Base-by-base conservation (phyloP, 2,797 vertebrate species). In the Bucorvus abyssinicus region DNA sequence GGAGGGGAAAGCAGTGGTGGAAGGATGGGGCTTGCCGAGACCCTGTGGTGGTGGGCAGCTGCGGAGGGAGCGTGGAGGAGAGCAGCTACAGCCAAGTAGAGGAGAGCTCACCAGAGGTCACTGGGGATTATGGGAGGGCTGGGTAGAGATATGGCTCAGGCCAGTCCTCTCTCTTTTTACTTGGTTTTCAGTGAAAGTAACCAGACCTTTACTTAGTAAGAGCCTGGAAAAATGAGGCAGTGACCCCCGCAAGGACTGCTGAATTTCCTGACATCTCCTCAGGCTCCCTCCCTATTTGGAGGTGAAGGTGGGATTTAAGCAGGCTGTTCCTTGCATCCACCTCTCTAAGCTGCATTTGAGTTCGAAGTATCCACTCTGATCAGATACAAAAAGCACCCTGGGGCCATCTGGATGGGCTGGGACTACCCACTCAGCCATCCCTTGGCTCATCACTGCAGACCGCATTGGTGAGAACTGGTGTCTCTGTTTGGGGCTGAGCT, bases 391-490 rank as follows among this genome's bases (percentile, higher is more conserved):
- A 71, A 21, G 9, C 26, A 52, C 7, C 8, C 15, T 26, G 42
- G 65, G 50, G 56, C 19, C 47, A 17, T 4, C 11, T 12, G 23
- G 40, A 12, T 14, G 50, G 40, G 22, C 82, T 89, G 84, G 42
- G 19, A 29, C 29, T 5, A 65, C 16, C 20, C 14, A 5, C 26
- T 32, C 12, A 32, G 42, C 44, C n/a, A 42, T 6, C 14, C 6
- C 23, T n/a, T 38, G 60, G 22, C 30, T 40, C 16, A 16, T 60
- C 61, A 17, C n/a, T 86, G 52, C 32, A 64, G 61, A 42, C 9
- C 0, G 2, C 8, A 4, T 4, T 30, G 74, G 5, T 9, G 16
- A 50, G 67, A 42, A 22, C 9, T 27, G 52, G 6, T 30, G 14
- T 11, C 76, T 30, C 16, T 5, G 26, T 1, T 40, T 69, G 59